These are phyloP conservation scores for Diabrotica virgifera DNA, from an alignment of 1,140 invertebrate species.

Conservation along the genomic window DNA sequence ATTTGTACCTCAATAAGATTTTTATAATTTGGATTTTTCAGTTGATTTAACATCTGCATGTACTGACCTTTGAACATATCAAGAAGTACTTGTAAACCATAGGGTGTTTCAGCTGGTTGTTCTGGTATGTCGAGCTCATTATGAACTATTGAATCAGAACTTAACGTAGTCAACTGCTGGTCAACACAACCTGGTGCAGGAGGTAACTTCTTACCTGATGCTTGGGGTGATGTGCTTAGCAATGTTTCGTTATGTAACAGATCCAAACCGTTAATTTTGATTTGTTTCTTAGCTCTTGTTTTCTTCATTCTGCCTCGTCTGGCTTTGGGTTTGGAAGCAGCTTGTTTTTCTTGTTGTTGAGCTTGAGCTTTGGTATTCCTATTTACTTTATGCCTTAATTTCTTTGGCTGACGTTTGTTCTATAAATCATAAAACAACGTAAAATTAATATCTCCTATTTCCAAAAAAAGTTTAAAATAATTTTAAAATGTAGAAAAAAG, in stretches of 20 bases:
- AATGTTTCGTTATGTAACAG: slow-evolving; percentile 87
- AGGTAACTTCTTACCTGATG: slow-evolving; percentile 65
- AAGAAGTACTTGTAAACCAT: slow-evolving; percentile 79
- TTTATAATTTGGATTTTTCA: slow-evolving; percentile 76
- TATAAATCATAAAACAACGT: neutral
- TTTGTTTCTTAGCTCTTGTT: slow-evolving; percentile 60
- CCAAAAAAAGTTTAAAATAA: too few species aligned
- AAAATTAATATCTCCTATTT: neutral
- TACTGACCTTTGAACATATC: slow-evolving; percentile 82
- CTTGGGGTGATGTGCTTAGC: slow-evolving; percentile 74
- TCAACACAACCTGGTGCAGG: slow-evolving; percentile 87
- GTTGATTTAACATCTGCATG: slow-evolving; percentile 73
- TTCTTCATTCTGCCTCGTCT: slow-evolving; percentile 54
- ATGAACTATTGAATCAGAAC: slow-evolving; percentile 61
- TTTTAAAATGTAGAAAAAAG: too few species aligned
- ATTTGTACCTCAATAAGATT: slow-evolving; percentile 73
- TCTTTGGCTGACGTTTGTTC: slow-evolving; percentile 48
- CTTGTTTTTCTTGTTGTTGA: slow-evolving; percentile 32
- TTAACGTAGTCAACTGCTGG: slow-evolving; percentile 78
- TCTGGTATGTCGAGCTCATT: slow-evolving; percentile 77
- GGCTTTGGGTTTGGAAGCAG: slow-evolving; percentile 44
- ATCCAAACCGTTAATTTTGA: slow-evolving; percentile 81
- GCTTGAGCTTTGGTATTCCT: slow-evolving; percentile 46
- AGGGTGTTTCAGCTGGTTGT: slow-evolving; percentile 74
- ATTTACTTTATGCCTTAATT: slow-evolving; percentile 42